Percentiles rank a stretch among this genome's conserved stretches.
Conservation (phyloP, 2,888 invertebrate genomes). For the Eupithecia abbreviata region DNA sequence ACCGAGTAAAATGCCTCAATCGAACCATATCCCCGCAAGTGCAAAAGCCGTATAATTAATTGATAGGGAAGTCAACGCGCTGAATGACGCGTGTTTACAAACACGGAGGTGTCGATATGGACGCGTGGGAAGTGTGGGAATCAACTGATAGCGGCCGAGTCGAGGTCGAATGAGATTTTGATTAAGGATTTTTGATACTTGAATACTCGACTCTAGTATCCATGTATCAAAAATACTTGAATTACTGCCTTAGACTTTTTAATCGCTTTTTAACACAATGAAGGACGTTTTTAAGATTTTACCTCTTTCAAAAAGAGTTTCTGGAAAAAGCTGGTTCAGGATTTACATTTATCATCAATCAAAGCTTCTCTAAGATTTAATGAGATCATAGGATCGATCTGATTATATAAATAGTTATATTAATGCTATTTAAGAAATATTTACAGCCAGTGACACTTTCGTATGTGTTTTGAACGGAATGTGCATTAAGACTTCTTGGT, state of each 20-base stretch:
- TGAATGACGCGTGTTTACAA: conserved; percentile 1
- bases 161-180: neutral
- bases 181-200: conserved; percentile 4
- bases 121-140: conserved; percentile 1
- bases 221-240: too few relatives aligned
- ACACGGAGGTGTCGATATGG: conserved; percentile 5
- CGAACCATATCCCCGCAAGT: neutral
- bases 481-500: too few relatives aligned
- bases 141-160: neutral
- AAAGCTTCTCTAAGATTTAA: too few relatives aligned
- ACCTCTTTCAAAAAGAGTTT: neutral
- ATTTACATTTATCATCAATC: neutral
- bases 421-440: too few relatives aligned
- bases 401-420: too few relatives aligned
- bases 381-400: too few relatives aligned
- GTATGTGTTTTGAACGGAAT: too few relatives aligned
- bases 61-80: neutral
- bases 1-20: neutral
- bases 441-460: too few relatives aligned
- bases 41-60: neutral
- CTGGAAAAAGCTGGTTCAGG: neutral
- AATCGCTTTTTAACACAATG: neutral
- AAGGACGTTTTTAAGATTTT: neutral
- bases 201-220: neutral
- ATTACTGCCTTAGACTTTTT: neutral